Evolutionary conservation across 1,140 invertebrate genomes (phyloP).

Genomic region (Drosophila grimshawi): DNA sequence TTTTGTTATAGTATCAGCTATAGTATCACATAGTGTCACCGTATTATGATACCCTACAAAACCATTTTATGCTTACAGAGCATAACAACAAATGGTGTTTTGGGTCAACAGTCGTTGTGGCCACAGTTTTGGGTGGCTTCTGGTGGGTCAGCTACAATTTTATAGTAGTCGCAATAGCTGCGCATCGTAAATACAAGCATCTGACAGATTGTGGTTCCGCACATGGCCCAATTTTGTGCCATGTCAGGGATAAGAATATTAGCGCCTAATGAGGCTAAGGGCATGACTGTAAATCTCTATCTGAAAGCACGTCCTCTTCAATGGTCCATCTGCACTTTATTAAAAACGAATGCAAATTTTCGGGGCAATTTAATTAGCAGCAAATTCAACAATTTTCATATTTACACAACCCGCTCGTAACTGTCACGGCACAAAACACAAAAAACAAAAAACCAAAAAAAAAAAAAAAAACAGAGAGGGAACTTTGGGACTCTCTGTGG

Average conservation of each 20-base stretch:
- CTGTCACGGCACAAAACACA: slow-evolving; percentile 20
- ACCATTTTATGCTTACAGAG: slow-evolving; percentile 3
- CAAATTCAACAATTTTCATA: slow-evolving; percentile 78
- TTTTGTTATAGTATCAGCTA: not conserved
- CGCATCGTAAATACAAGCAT: slow-evolving; percentile 36
- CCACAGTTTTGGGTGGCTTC: not conserved
- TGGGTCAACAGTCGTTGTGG: slow-evolving; percentile 32
- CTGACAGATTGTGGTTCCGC: slow-evolving; percentile 36
- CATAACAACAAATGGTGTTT: slow-evolving; percentile 3
- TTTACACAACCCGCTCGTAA: slow-evolving; percentile 36
- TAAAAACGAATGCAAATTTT: slow-evolving; percentile 77
- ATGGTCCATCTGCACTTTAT: slow-evolving; percentile 57
- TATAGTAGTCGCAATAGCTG: slow-evolving; percentile 22
- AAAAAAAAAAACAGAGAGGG: not conserved
- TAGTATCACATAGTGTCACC: not conserved
- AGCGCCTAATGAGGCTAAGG: slow-evolving; percentile 30
- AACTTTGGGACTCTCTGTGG: slow-evolving; percentile 29
- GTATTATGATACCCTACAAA: slow-evolving; percentile 1
- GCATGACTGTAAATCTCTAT: not conserved
- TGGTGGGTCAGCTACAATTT: slow-evolving; percentile 41
- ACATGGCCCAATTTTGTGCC: slow-evolving; percentile 22
- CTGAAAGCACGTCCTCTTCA: not conserved
- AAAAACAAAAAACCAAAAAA: not conserved
- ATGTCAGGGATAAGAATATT: slow-evolving; percentile 41
- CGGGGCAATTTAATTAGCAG: slow-evolving; percentile 77